These are phyloP conservation scores for Caradrina kadenii DNA, from an alignment of 2,888 invertebrate species.

Conservation along the genomic window DNA sequence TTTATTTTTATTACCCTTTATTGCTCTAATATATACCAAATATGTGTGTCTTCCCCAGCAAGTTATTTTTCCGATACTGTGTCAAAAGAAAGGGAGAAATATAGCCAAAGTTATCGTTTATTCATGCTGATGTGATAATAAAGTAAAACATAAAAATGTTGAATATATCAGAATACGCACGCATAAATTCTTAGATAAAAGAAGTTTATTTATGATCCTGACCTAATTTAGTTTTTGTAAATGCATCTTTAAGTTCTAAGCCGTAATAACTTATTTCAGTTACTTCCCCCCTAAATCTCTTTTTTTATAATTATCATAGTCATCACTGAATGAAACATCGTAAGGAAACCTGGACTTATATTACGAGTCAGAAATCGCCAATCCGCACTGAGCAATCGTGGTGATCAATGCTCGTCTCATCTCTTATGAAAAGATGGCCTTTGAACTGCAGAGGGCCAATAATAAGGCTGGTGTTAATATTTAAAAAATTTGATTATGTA, in stretches of 20 bases:
- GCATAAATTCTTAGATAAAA: slow-evolving; percentile 35
- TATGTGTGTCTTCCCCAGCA: slow-evolving; percentile 35
- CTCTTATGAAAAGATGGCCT: no score
- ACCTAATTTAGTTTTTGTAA: slow-evolving; percentile 22
- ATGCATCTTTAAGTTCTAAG: not conserved
- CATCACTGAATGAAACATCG: no score
- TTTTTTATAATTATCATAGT: no score
- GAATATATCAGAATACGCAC: slow-evolving; percentile 37
- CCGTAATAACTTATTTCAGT: slow-evolving; percentile 7
- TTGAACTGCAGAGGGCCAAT: no score
- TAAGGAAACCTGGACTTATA: no score
- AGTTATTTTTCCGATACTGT: slow-evolving; percentile 32
- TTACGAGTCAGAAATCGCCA: no score
- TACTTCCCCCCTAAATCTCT: slow-evolving; percentile 2
- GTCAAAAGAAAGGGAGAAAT: slow-evolving; percentile 25
- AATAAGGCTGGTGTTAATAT: not conserved
- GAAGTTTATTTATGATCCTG: slow-evolving; percentile 18
- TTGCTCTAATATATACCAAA: slow-evolving; percentile 8
- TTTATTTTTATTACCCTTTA: no score
- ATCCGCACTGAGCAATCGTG: no score
- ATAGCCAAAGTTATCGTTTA: slow-evolving; percentile 34
- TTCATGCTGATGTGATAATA: slow-evolving; percentile 57
- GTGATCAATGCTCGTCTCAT: no score
- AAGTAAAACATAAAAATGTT: slow-evolving; percentile 52
- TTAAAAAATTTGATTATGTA: slow-evolving; percentile 23